Percentiles rank a stretch among this genome's conserved stretches.
These are phyloP conservation scores for Trichoplax adhaerens DNA, from an alignment of 37 sponge, comb jelly and placozoan genomes.

Conservation along the genomic window DNA sequence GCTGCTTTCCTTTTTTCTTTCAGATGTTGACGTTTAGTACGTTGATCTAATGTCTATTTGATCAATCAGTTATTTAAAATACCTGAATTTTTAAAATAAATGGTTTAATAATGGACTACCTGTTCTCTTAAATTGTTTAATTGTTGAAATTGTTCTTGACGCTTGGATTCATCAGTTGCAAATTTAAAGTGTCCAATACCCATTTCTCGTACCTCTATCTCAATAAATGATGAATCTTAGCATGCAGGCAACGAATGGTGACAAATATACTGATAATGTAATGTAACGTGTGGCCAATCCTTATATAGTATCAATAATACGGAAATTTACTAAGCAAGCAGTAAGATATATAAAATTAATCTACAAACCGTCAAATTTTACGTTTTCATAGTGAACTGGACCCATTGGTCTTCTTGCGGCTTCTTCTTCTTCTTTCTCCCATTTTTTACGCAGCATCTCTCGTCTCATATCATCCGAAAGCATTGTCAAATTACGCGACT, in stretches of 20 bases:
- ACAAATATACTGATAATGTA: no score
- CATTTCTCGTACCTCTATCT: constrained; percentile 50
- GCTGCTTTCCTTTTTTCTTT: constrained; percentile 36
- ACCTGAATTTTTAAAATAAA: not conserved
- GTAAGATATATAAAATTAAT: no score
- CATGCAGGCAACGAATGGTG: not conserved
- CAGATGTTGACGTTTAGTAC: constrained; percentile 33
- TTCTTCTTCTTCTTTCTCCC: not conserved
- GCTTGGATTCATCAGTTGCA: constrained; percentile 44
- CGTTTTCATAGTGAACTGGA: constrained; percentile 55
- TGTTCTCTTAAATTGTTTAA: constrained; percentile 50
- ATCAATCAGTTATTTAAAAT: not conserved
- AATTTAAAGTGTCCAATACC: constrained; percentile 84
- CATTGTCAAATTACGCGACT: not conserved
- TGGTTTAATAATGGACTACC: constrained; percentile 16
- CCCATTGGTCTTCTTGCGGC: constrained; percentile 22
- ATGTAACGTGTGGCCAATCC: no score
- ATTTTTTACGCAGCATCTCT: constrained; percentile 25
- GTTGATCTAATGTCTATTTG: constrained; percentile 45
- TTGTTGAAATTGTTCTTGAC: constrained; percentile 53
- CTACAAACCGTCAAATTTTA: constrained; percentile 27
- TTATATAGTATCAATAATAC: no score
- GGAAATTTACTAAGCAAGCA: no score
- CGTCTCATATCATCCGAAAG: constrained; percentile 51
- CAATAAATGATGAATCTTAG: not conserved